Base-by-base conservation (phyloP, 2,113 vertebrate species). In the Terrapene triunguis region DNA sequence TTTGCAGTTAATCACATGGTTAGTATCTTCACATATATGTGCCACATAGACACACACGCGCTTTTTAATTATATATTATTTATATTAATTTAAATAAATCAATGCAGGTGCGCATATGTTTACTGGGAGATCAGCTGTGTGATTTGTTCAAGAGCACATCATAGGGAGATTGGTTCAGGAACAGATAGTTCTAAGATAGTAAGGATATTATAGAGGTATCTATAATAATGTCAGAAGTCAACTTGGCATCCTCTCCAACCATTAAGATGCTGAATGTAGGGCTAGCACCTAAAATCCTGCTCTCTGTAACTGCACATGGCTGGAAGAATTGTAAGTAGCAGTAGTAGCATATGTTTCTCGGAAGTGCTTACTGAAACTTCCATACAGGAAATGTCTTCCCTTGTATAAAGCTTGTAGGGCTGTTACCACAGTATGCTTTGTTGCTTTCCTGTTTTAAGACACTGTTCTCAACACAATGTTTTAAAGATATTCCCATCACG, bases 401-500 rank as follows among this genome's bases (percentile, higher is more conserved):
- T 50, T 42, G 8, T 74, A 42, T 11, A 25, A 74, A 38, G 69
- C n/a, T 42, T 74, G 69, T 12, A 42, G 17, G 62, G 69, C 38
- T n/a, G 9, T 83, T 51, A 74, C 1, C 1, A 44, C 93, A 90
- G 54, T 50, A 38, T 10, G 74, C 6, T 1, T n/a, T 47, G 19
- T 44, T 94, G 80, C n/a, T 84, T 82, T 55, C 65, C 78, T 92
- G 59, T 57, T 16, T 0, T 50, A 85, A 88, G 55, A 38, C 24
- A 57, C 74, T 81, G 1, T 35, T 96, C 57, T 35, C 81, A 84
- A 2, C 44, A 3, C 25, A 59, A 69, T 57, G 62, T 83, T 91
- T 94, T 92, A 47, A 94, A 95, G 80, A 80, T 80, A 48, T 38
- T 11, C 16, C 38, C 95, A 55, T 82, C 82, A 80, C n/a, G n/a